Base-by-base conservation (phyloP, 2,113 vertebrate genomes). In the Ochotona princeps region DNA sequence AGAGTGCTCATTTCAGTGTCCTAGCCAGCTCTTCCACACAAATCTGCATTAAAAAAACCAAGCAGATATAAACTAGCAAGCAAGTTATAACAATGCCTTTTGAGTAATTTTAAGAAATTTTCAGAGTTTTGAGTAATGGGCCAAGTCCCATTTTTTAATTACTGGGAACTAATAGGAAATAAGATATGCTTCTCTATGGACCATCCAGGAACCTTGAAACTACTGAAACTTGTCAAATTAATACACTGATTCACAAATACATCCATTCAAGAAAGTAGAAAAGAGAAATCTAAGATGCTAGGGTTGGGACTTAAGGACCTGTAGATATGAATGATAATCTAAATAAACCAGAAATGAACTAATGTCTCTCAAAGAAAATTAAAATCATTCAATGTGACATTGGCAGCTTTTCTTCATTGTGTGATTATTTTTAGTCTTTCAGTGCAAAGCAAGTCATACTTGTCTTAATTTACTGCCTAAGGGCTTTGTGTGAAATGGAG, bases 301-400 rank as follows among this genome's bases (percentile, higher is more conserved):
- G 17, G 83, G 14, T n/a, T 87, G 61, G 5, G 8, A 78, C 47
- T 89, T 80, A 89, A 93, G n/a, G n/a, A 14, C 17, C 28, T 82
- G 38, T 2, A 66, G 23, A 84, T 5, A 25, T 35, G 23, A 73
- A 86, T 35, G 28, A 82, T 4, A 76, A 74, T 54, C 25, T 61
- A 82, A 81, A 73, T 25, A 87, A 78, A 79, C 30, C 54, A 74
- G 23, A 91, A 51, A 54, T 25, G 3, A 79, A 91, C 54, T 65
- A 2, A 15, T 49, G 47, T 8, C 17, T 78, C 12, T 89, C 28
- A 91, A 63, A 92, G 61, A 92, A 84, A 65, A 44, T 85, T 18
- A 38, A 70, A 73, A 38, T 5, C 49, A 12, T 8, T 76, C 20
- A 28, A 1, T 20, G 21, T 67, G 44, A 70, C 47, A 26, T 66